These are phyloP conservation scores for Poecilus cupreus DNA, from an alignment of 2,888 invertebrate species.

Conservation along the genomic window DNA sequence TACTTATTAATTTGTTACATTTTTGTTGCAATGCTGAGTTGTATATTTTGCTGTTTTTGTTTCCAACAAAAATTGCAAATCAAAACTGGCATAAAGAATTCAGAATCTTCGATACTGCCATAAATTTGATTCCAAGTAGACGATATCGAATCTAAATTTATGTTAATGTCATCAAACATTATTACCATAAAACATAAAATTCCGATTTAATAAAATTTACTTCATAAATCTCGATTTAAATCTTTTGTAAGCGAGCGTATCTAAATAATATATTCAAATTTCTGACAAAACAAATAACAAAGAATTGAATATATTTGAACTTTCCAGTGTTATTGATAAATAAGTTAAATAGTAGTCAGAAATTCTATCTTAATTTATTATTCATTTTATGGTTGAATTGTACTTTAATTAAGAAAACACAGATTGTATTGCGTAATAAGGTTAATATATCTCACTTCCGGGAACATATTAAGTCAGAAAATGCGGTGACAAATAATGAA, in stretches of 20 bases:
- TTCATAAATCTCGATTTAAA: slow-evolving; percentile 8
- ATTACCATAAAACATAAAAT: slow-evolving; percentile 16
- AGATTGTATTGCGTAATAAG: background rate
- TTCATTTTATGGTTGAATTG: background rate
- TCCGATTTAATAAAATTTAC: slow-evolving; percentile 36
- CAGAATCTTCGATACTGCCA: slow-evolving; percentile 5
- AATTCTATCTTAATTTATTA: too few species aligned
- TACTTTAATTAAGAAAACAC: background rate
- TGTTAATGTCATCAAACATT: slow-evolving; percentile 26
- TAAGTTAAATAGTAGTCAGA: too few species aligned
- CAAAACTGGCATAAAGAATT: background rate
- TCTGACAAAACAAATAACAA: background rate
- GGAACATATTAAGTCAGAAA: background rate
- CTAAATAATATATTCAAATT: slow-evolving; percentile 7
- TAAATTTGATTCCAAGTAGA: slow-evolving; percentile 28
- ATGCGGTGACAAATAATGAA: background rate
- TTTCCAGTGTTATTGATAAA: background rate
- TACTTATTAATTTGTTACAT: too few species aligned
- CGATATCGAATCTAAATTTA: slow-evolving; percentile 20
- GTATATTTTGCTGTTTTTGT: too few species aligned
- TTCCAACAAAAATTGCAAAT: background rate
- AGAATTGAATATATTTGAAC: background rate
- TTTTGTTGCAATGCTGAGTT: too few species aligned
- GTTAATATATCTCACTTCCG: background rate
- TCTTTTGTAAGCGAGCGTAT: slow-evolving; percentile 2